A percentile compares a stretch with the other conserved stretches of the same genome.
Evolutionary conservation across 1,140 invertebrate genomes (phyloP).

Genomic region (Drosophila eugracilis): DNA sequence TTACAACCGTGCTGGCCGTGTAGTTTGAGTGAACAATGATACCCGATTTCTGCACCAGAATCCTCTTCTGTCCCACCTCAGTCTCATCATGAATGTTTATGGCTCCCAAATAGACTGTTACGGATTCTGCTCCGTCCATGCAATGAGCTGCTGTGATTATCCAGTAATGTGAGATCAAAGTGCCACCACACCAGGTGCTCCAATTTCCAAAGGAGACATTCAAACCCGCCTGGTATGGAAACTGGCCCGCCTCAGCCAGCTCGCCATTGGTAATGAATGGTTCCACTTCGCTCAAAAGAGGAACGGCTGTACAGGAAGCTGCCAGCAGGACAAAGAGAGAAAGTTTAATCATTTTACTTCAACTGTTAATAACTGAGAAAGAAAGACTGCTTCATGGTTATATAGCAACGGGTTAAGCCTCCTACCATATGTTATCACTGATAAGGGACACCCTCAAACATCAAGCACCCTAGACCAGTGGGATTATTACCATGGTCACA

Average conservation of each 20-base stretch:
- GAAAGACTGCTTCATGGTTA: background rate
- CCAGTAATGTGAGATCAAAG: conserved; percentile 46
- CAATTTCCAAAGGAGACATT: conserved; percentile 57
- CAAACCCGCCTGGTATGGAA: conserved; percentile 65
- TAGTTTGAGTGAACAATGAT: conserved; percentile 52
- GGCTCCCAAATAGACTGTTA: conserved; percentile 39
- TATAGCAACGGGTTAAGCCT: conserved; percentile 10
- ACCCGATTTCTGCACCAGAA: conserved; percentile 1
- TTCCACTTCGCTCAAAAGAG: conserved; percentile 1
- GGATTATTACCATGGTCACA: conserved; percentile 19
- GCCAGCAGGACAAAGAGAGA: background rate
- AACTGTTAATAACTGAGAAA: conserved; percentile 1
- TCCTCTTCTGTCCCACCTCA: conserved; percentile 25
- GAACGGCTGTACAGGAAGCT: background rate
- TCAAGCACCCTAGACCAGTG: conserved; percentile 18
- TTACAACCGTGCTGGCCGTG: conserved; percentile 39
- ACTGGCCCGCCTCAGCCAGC: conserved; percentile 47
- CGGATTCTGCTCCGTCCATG: conserved; percentile 31
- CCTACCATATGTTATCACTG: conserved; percentile 13
- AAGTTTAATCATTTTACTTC: conserved; percentile 8
- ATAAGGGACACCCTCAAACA: conserved; percentile 1
- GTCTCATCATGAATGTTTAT: conserved; percentile 26
- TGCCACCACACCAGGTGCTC: conserved; percentile 60
- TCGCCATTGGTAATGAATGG: conserved; percentile 62
- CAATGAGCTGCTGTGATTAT: conserved; percentile 66